Conservation (phyloP, 2,113 vertebrate species). For the Cinclus mexicanus region DNA sequence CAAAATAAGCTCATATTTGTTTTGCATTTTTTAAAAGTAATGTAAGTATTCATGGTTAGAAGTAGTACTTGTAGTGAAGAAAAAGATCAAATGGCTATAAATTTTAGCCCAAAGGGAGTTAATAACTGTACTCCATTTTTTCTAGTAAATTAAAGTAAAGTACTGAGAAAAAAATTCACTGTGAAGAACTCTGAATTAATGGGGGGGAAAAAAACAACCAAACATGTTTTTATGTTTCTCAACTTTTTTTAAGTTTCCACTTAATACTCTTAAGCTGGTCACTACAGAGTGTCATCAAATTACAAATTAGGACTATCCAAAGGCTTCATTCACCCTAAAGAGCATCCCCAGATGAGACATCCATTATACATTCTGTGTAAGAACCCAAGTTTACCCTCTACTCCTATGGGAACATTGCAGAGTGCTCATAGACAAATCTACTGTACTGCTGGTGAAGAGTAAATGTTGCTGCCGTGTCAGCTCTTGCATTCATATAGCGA, state of each 20-base stretch:
- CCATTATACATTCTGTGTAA: neutral
- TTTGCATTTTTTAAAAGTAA: neutral
- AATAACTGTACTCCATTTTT: neutral
- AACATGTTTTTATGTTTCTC: neutral
- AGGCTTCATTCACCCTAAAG: neutral
- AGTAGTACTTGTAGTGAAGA: neutral
- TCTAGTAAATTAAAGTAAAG: neutral
- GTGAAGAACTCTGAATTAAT: neutral
- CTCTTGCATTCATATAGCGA: neutral
- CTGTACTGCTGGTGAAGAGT: neutral
- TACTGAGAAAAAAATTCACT: neutral
- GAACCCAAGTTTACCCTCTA: neutral
- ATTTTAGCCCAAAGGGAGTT: neutral
- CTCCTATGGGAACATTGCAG: neutral
- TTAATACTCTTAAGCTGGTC: neutral
- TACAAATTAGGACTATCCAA: neutral
- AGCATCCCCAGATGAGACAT: neutral
- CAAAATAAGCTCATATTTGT: neutral
- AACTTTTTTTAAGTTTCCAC: neutral
- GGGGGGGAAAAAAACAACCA: accelerated
- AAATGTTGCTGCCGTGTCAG: neutral
- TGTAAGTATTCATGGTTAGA: neutral
- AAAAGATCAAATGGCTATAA: neutral
- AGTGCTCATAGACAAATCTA: neutral
- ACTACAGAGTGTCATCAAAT: neutral